Evolutionary conservation across 1,140 invertebrate genomes (phyloP), one percentile per base, ranked within the genome.

Genomic region (Tetramorium parvispinum): DNA sequence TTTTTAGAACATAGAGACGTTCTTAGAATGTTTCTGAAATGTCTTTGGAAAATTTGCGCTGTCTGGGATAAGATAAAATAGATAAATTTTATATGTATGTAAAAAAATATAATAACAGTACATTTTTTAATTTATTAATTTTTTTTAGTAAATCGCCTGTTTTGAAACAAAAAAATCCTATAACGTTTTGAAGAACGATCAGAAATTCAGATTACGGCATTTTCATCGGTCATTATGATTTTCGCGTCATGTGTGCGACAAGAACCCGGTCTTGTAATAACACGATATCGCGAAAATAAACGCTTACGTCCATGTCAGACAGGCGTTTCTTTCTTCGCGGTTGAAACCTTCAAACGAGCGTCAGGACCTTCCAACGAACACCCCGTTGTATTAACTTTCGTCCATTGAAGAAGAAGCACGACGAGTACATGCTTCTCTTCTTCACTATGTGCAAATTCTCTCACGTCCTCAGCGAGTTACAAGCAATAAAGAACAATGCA

Each of bases 371-470:
- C 18, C 32, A 27, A 40, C 46, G 75, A 86, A 91, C 89, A 83
- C 87, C 83, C 68, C 59, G 75, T 71, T 51, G 87, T 81, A 53
- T 49, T 55, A 59, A 59, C 83, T 77, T 61, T 43, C 89, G 85
- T 91, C 89, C 86, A 91, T 89, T 86, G 49, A 78, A 76, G 83
- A 88, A 73, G 21, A 87, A 55, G 73, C 18, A 53, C 32, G 21
- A 32, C 27, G 13, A 13, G 51, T 53, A 37, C 21, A 16, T 7
- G 43, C 11, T 57, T 78, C 61, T 40, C 70, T 43, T 43, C 32
- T 24, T 16, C 27, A 43, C 27, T 46, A n/a, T 10, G 18, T 8
- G 21, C 46, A 55, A 79, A 40, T 79, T 81, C 51, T 81, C 78
- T 57, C 78, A 78, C 43, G 21, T 81, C 65, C 43, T 81, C 43